These are phyloP conservation scores for Muscicapa adusta DNA, from an alignment of 2,113 vertebrate genomes.

Conservation along the genomic window DNA sequence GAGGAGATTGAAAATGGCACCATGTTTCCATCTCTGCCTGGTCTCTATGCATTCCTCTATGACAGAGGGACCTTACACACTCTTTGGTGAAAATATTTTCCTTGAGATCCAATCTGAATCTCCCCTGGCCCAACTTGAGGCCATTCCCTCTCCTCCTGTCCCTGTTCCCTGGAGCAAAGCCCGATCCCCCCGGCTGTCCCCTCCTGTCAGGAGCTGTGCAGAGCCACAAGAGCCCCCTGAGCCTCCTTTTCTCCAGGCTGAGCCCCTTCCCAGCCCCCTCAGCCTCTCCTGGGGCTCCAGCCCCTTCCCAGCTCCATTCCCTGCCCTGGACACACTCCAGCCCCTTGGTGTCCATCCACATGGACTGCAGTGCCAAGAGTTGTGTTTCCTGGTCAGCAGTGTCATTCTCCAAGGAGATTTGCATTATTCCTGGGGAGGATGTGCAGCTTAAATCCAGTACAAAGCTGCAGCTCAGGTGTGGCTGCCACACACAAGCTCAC, in stretches of 20 bases:
- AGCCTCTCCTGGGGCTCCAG: background rate
- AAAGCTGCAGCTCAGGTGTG: background rate
- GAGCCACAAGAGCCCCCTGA: background rate
- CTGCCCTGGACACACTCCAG: accelerated
- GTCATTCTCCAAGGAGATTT: background rate
- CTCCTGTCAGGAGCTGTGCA: background rate
- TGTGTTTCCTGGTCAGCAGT: background rate
- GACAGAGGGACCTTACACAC: background rate
- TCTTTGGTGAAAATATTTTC: background rate
- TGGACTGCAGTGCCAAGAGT: background rate
- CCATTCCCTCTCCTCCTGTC: background rate
- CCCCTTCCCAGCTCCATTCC: accelerated
- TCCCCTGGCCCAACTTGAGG: accelerated
- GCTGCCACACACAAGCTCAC: background rate
- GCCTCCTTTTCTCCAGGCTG: background rate
- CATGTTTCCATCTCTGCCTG: background rate
- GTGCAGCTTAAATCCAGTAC: accelerated
- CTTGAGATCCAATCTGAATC: background rate
- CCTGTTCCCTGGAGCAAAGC: background rate
- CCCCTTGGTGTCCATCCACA: accelerated
- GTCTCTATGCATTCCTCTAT: accelerated
- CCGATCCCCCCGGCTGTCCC: accelerated
- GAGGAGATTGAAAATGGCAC: background rate
- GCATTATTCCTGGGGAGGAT: too few species aligned
- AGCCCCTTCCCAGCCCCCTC: background rate